These are phyloP conservation scores for Caligus rogercresseyi DNA, from an alignment of 1,140 invertebrate genomes.

Conservation along the genomic window DNA sequence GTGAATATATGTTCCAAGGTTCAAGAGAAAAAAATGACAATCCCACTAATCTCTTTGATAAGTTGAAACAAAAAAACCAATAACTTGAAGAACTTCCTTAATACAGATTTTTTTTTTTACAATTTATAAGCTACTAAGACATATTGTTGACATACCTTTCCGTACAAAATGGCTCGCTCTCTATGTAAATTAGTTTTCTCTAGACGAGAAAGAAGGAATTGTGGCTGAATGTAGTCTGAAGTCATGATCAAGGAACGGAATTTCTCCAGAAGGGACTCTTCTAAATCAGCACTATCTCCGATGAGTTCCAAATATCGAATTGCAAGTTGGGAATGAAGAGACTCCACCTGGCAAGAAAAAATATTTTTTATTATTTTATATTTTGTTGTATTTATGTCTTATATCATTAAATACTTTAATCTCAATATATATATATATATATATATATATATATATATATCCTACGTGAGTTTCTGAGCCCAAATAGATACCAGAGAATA, in stretches of 20 bases:
- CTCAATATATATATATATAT: too few species aligned
- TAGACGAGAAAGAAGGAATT: background rate
- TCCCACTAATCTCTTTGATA: too few species aligned
- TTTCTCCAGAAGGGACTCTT: background rate
- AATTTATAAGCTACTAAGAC: too few species aligned
- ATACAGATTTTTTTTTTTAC: too few species aligned
- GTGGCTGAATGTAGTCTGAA: background rate
- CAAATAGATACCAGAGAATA: too few species aligned
- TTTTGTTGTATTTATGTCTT: background rate
- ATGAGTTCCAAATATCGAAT: background rate
- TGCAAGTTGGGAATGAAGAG: background rate
- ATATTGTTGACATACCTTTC: background rate
- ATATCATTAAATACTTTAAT: too few species aligned
- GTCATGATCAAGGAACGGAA: background rate
- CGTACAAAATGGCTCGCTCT: background rate
- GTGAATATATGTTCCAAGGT: too few species aligned
- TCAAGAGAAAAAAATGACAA: too few species aligned
- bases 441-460: too few species aligned
- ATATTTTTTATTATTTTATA: background rate
- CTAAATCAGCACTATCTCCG: background rate
- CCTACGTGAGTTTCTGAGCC: too few species aligned
- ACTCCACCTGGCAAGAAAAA: background rate
- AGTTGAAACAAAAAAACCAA: too few species aligned
- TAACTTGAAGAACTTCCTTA: too few species aligned
- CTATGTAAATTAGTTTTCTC: background rate